Evolutionary conservation across 2,888 invertebrate genomes (phyloP).

Genomic region (Drosophila limbata): DNA sequence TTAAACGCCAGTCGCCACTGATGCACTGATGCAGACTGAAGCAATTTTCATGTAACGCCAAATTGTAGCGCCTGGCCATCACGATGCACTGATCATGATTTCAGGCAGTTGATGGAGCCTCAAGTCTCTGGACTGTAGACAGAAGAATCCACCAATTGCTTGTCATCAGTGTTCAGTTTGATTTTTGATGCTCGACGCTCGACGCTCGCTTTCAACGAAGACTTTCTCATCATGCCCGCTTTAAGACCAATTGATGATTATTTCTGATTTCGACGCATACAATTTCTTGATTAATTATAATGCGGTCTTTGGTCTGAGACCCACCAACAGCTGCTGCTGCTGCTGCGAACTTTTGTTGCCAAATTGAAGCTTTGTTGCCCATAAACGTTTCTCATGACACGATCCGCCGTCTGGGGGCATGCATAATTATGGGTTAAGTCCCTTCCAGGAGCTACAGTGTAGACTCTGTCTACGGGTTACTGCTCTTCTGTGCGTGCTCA

Average conservation of each 20-base stretch:
- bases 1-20: conserved; percentile 67
- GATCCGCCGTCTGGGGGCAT: conserved; percentile 28
- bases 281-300: conserved; percentile 77
- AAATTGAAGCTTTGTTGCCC: conserved; percentile 63
- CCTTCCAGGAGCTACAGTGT: conserved; percentile 18
- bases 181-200: conserved; percentile 31
- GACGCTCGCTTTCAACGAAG: conserved; percentile 50
- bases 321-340: conserved; percentile 68
- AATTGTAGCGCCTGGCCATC: conserved; percentile 73
- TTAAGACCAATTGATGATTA: conserved; percentile 70
- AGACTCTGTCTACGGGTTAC: conserved; percentile 12
- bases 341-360: conserved; percentile 52
- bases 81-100: conserved; percentile 50
- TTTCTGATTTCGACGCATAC: conserved; percentile 73
- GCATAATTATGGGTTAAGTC: conserved; percentile 67
- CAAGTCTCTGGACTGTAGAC: not conserved
- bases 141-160: conserved; percentile 30
- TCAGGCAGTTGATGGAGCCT: conserved; percentile 43
- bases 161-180: conserved; percentile 32
- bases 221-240: conserved; percentile 61
- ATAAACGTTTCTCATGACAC: conserved; percentile 71
- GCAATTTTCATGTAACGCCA: conserved; percentile 76
- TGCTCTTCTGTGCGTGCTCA: conserved; percentile 36
- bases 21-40: conserved; percentile 15
- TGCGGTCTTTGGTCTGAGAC: conserved; percentile 37